phyloP scores from a whole-genome alignment of 1,140 invertebrate species.

The Wasmannia auropunctata region DNA sequence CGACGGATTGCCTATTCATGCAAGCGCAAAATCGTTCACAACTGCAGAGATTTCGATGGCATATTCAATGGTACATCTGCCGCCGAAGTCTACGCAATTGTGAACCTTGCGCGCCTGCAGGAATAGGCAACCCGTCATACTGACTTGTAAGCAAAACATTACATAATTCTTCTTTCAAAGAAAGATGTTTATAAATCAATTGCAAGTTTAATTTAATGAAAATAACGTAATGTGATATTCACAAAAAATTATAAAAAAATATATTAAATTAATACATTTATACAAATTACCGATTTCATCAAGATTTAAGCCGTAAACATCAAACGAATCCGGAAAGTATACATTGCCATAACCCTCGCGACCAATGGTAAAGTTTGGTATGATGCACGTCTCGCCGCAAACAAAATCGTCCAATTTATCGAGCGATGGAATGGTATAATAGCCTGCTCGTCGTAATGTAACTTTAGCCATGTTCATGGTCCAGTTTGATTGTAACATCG shows the following conservation, averaged over 20 bases:
- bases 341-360: conserved; percentile 97
- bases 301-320: conserved; percentile 95
- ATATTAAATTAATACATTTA: conserved; percentile 2
- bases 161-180: neutral
- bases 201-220: neutral
- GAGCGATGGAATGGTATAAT: conserved; percentile 90
- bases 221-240: neutral
- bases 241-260: neutral
- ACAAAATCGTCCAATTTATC: conserved; percentile 87
- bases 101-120: too few relatives aligned
- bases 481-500: conserved; percentile 77
- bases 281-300: conserved; percentile 90
- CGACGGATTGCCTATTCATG: too few relatives aligned
- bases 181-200: neutral
- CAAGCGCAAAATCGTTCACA: too few relatives aligned
- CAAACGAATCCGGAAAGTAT: conserved; percentile 93
- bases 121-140: too few relatives aligned
- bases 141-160: too few relatives aligned
- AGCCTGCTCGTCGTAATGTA: conserved; percentile 89
- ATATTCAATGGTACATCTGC: too few relatives aligned
- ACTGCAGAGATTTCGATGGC: too few relatives aligned
- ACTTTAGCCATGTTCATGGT: conserved; percentile 88
- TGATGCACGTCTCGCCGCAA: conserved; percentile 91
- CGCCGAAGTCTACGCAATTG: too few relatives aligned
- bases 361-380: conserved; percentile 96